A percentile compares a stretch with the other conserved stretches of the same genome.
These are phyloP conservation scores for Tribolium freemani DNA, from an alignment of 2,888 invertebrate genomes.

Conservation along the genomic window DNA sequence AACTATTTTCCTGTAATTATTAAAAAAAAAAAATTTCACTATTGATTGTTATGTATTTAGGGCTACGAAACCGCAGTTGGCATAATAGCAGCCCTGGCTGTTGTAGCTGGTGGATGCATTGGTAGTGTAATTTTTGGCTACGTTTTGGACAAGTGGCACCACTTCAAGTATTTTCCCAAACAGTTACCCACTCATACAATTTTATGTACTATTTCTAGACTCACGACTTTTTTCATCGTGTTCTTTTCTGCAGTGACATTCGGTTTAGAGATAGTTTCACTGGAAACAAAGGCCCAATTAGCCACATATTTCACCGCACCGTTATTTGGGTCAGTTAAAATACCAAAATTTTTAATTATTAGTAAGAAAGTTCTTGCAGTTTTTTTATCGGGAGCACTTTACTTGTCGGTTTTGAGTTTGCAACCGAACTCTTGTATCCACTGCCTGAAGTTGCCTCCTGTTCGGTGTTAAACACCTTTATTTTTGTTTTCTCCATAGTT, in stretches of 20 bases:
- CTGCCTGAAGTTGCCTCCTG: constrained; percentile 96
- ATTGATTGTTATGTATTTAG: constrained; percentile 64
- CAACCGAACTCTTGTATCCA: constrained; percentile 95
- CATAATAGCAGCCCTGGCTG: constrained; percentile 88
- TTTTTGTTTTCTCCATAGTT: constrained; percentile 55
- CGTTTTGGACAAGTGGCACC: constrained; percentile 90
- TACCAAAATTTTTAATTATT: neutral
- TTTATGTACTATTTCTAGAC: constrained; percentile 45
- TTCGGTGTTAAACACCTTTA: constrained; percentile 89
- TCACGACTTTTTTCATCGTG: constrained; percentile 46
- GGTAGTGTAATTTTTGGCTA: constrained; percentile 92
- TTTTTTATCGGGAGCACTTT: constrained; percentile 98
- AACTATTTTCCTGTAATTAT: constrained; percentile 70
- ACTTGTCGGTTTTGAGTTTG: constrained; percentile 96
- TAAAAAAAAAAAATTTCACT: too few species aligned
- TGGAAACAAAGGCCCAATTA: constrained; percentile 46
- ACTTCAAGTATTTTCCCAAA: constrained; percentile 78
- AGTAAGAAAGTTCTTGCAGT: constrained; percentile 72
- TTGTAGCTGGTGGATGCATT: constrained; percentile 87
- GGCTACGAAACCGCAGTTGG: constrained; percentile 82
- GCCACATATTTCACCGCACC: constrained; percentile 55
- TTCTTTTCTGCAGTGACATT: constrained; percentile 45
- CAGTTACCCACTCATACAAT: neutral
- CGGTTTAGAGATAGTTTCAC: constrained; percentile 24
- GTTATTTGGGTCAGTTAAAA: constrained; percentile 56